Conservation (phyloP, 2,797 vertebrate species). For the Morelia viridis region DNA sequence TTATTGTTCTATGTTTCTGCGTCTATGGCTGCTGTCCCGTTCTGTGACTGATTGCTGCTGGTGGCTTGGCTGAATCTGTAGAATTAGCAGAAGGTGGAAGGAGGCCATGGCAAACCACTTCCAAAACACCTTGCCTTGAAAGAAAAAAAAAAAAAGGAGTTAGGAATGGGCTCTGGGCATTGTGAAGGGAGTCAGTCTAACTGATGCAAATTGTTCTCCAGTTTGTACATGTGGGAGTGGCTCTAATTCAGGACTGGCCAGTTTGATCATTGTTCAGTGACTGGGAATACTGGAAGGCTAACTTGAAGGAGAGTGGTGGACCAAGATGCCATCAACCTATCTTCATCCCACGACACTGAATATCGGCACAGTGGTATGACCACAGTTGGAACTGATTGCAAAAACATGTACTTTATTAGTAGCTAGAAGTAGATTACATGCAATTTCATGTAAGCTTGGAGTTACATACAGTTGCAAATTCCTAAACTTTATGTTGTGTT, state of each 20-base stretch:
- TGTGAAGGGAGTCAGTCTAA: neutral
- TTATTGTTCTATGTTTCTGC: neutral
- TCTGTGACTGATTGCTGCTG: neutral
- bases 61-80: neutral
- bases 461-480: neutral
- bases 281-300: neutral
- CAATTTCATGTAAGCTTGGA: neutral
- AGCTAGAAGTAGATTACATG: neutral
- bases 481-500: neutral
- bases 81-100: too few relatives aligned
- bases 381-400: neutral
- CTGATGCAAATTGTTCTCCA: neutral
- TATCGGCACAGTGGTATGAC: neutral
- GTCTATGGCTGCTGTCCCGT: constrained; percentile 10
- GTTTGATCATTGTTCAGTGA: neutral
- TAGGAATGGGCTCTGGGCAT: neutral
- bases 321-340: neutral
- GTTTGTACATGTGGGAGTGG: neutral
- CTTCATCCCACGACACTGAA: neutral
- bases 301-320: neutral
- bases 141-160: too few relatives aligned
- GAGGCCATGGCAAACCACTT: too few relatives aligned
- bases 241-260: neutral
- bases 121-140: too few relatives aligned
- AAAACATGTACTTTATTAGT: neutral